Percentiles rank a stretch among this genome's conserved stretches.
Conservation (phyloP, 1,140 invertebrate species). For the Hylyphantes graminicola region DNA sequence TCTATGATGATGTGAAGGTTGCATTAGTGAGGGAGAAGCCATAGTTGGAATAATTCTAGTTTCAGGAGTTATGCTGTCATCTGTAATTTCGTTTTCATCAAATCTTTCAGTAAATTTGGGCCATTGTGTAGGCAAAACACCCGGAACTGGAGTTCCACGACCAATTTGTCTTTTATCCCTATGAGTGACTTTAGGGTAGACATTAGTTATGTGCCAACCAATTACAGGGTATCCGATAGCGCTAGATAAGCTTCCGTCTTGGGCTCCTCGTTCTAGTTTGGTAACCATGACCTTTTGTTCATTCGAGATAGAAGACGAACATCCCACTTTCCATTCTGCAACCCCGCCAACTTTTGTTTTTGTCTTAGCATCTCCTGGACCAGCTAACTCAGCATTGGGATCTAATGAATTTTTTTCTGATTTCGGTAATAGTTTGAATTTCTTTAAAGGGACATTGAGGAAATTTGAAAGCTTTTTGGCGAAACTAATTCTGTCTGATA, state of each 20-base stretch:
- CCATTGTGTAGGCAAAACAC: conserved; percentile 45
- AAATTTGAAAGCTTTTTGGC: conserved; percentile 64
- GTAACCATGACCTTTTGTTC: conserved; percentile 72
- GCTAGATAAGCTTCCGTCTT: conserved; percentile 75
- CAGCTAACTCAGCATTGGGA: conserved; percentile 71
- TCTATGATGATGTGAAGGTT: conserved; percentile 60
- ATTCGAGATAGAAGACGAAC: conserved; percentile 74
- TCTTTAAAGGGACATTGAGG: conserved; percentile 65
- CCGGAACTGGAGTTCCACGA: conserved; percentile 61
- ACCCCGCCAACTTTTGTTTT: conserved; percentile 70
- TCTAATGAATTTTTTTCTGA: conserved; percentile 66
- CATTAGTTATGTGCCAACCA: conserved; percentile 73
- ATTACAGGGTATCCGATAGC: conserved; percentile 74
- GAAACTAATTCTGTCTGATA: conserved; percentile 63
- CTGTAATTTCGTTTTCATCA: conserved; percentile 54
- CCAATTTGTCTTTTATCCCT: conserved; percentile 69
- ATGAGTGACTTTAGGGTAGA: conserved; percentile 63
- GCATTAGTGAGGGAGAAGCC: conserved; percentile 65
- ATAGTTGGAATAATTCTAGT: conserved; percentile 66
- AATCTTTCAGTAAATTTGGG: conserved; percentile 47
- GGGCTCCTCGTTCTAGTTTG: conserved; percentile 73
- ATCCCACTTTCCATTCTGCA: conserved; percentile 77
- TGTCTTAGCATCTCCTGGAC: conserved; percentile 72
- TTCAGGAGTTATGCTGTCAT: conserved; percentile 65
- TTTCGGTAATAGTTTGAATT: conserved; percentile 70